phyloP scores from a whole-genome alignment of 2,113 vertebrate genomes.

The Fregetta grallaria region DNA sequence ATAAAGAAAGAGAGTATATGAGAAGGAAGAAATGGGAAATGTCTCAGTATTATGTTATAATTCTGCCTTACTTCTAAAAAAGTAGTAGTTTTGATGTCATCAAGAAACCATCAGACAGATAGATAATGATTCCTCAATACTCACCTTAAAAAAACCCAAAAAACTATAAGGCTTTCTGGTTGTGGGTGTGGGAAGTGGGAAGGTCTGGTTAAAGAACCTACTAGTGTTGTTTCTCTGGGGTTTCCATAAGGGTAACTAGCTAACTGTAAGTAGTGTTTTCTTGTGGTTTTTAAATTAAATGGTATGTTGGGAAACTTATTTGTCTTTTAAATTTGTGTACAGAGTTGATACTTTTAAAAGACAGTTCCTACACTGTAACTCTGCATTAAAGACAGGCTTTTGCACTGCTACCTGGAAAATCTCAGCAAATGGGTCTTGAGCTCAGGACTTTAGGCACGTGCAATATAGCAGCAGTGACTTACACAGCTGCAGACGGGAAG shows the following conservation, averaged over 20 bases:
- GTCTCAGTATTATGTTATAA: background rate
- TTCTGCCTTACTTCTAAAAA: background rate
- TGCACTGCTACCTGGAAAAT: background rate
- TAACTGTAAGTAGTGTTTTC: background rate
- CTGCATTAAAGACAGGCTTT: background rate
- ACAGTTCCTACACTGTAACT: background rate
- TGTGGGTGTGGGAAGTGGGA: background rate
- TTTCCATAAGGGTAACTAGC: background rate
- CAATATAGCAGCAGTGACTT: background rate
- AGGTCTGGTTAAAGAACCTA: background rate
- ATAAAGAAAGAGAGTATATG: background rate
- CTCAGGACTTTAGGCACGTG: background rate
- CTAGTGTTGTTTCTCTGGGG: background rate
- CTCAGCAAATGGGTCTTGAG: background rate
- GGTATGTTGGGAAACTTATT: background rate
- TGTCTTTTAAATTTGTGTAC: background rate
- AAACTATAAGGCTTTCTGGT: background rate
- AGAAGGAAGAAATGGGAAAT: background rate
- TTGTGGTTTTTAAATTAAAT: background rate
- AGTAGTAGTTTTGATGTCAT: background rate
- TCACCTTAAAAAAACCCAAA: background rate
- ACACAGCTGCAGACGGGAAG: background rate
- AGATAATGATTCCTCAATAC: background rate
- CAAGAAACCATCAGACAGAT: background rate
- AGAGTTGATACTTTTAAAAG: background rate